A percentile compares a stretch with the other conserved stretches of the same genome.
Conservation (phyloP, 2,113 vertebrate genomes). For the Pangasianodon hypophthalmus region DNA sequence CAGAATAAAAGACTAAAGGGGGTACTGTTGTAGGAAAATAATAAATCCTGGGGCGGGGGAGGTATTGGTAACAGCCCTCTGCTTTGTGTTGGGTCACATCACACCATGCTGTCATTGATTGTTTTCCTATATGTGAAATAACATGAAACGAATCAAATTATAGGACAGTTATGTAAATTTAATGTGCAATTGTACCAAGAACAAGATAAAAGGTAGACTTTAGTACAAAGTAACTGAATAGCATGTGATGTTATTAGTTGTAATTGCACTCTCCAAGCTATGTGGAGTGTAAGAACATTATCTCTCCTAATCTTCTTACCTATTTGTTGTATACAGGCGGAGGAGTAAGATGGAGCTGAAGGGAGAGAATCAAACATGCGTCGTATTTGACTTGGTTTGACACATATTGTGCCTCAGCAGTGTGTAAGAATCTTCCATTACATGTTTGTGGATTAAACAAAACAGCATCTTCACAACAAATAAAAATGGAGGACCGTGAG, state of each 20-base stretch:
- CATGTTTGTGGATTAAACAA: not conserved
- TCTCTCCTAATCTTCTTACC: constrained; percentile 78
- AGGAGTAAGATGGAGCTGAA: constrained; percentile 56
- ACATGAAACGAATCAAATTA: not conserved
- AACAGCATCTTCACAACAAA: not conserved
- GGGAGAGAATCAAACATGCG: constrained; percentile 37
- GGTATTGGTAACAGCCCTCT: not conserved
- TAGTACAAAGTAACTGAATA: not conserved
- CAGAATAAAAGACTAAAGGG: no score
- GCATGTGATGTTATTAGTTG: constrained; percentile 33
- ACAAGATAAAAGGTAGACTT: not conserved
- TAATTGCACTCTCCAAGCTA: constrained; percentile 26
- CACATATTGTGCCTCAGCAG: not conserved
- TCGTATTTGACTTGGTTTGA: constrained; percentile 27
- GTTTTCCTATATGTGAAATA: not conserved
- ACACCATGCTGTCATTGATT: not conserved
- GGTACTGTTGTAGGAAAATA: not conserved
- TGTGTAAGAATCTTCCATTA: not conserved
- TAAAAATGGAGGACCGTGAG: constrained; percentile 71
- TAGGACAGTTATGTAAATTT: not conserved
- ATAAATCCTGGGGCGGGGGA: not conserved
- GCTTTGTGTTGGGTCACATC: not conserved
- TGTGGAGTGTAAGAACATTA: constrained; percentile 73
- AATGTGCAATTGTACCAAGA: not conserved
- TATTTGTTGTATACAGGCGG: constrained; percentile 73